Evolutionary conservation across 2,888 invertebrate genomes (phyloP), one percentile per base, ranked within the genome.

Genomic region (Andrena fulva): DNA sequence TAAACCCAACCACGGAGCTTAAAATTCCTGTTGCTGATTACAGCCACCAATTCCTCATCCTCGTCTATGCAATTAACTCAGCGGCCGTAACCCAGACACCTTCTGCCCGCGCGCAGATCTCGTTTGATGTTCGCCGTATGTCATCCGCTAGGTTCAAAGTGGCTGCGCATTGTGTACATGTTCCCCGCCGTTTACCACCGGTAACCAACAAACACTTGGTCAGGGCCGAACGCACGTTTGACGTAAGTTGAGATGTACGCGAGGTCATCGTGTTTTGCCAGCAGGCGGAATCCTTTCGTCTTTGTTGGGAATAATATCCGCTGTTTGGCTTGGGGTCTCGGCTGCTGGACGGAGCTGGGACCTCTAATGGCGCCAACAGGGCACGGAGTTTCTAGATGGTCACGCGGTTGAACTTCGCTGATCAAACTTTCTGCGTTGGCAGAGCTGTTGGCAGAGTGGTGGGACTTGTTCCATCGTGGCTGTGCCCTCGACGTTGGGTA

Each of bases 401-500:
- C 60, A 31, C 6, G n/a, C 31, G n/a, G 16, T 7, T 31, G 8
- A 31, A 29, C 31, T 31, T 60, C 27, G 16, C 8, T 31, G 31
- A 60, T 60, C 31, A 60, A 31, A 60, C 27, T 27, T 56, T 20
- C 24, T 27, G n/a, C 54, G 60, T 56, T 31, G 60, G 31, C 31
- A 60, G n/a, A 31, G 31, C 60, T n/a, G 31, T 16, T 31, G 60
- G 33, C 60, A 10, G 24, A 12, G 10, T 10, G 35, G 16, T 8
- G n/a, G 62, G 33, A 33, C 33, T 62, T 20, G 62, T 62, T 33
- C 33, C 35, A n/a, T 62, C 20, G 27, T 20, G 62, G 12, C 62
- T 62, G 4, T 33, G 35, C 20, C n/a, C 35, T 8, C 35, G 4
- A 33, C 20, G 12, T 35, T 35, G 33, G 35, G 20, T 62, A 35